Evolutionary conservation across 1,140 invertebrate genomes (phyloP).

Genomic region (silkworm (Bombyx mori)): DNA sequence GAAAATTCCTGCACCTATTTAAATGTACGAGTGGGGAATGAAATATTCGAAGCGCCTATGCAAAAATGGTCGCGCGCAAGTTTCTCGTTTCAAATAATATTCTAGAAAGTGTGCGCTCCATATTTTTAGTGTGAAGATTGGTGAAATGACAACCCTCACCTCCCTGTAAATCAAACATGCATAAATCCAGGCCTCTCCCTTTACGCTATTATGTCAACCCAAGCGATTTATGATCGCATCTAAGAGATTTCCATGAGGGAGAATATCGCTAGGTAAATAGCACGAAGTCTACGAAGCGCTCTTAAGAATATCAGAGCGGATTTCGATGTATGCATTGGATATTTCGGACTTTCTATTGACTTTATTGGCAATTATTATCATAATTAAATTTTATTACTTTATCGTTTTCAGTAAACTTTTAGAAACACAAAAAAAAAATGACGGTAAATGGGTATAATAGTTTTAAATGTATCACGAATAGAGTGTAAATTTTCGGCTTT

Average conservation of each 20-base stretch:
- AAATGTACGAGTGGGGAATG: constrained; percentile 13
- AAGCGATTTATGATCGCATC: constrained; percentile 63
- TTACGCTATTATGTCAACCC: constrained; percentile 63
- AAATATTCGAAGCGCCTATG: constrained; percentile 7
- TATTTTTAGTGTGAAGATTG: constrained; percentile 27
- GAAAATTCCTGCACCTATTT: constrained; percentile 16
- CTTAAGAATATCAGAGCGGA: constrained; percentile 12
- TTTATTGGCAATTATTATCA: too few relatives aligned
- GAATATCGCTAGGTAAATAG: constrained; percentile 51
- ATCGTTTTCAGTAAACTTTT: too few relatives aligned
- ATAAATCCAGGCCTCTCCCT: constrained; percentile 59
- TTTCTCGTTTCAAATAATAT: constrained; percentile 17
- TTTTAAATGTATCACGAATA: too few relatives aligned
- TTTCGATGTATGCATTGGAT: too few relatives aligned
- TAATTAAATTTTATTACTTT: too few relatives aligned
- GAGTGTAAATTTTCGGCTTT: too few relatives aligned
- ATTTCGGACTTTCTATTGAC: too few relatives aligned
- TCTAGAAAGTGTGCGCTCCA: constrained; percentile 15
- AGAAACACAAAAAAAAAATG: too few relatives aligned
- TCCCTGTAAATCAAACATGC: constrained; percentile 56
- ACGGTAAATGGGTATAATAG: too few relatives aligned
- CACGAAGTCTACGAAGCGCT: constrained; percentile 35
- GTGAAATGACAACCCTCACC: constrained; percentile 36
- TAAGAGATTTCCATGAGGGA: constrained; percentile 55
- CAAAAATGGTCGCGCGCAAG: constrained; percentile 8